A percentile compares a stretch with the other conserved stretches of the same genome.
Evolutionary conservation across 2,113 vertebrate species (phyloP).

Genomic region (Panthera leo): DNA sequence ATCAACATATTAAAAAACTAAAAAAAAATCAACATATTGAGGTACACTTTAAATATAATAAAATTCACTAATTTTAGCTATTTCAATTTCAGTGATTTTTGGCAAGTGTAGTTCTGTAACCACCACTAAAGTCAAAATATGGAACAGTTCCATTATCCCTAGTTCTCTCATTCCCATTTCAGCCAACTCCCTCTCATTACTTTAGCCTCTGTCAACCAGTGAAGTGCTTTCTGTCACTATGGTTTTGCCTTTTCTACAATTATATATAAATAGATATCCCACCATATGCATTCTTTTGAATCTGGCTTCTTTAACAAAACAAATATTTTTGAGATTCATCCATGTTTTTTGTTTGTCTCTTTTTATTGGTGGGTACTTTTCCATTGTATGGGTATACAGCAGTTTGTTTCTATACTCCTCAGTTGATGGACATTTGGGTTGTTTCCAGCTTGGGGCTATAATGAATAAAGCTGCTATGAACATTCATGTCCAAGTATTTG

Average conservation of each 20-base stretch:
- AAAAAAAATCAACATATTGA: background rate
- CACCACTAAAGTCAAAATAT: background rate
- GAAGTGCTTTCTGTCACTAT: background rate
- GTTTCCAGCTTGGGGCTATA: background rate
- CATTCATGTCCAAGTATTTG: background rate
- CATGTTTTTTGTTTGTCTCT: background rate
- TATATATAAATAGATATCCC: background rate
- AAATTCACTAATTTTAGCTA: background rate
- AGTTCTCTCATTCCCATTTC: background rate
- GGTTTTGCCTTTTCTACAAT: background rate
- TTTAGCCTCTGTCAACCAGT: background rate
- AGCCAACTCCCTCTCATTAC: background rate
- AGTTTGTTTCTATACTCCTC: background rate
- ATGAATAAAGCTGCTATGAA: background rate
- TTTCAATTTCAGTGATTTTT: constrained; percentile 36
- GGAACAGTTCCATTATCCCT: background rate
- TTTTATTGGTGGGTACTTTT: constrained; percentile 12
- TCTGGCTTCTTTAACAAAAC: background rate
- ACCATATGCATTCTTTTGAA: background rate
- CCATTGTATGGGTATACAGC: background rate
- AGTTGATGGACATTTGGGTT: background rate
- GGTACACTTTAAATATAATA: background rate
- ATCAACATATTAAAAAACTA: background rate
- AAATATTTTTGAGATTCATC: background rate
- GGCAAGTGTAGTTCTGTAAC: background rate